A percentile compares a stretch with the other conserved stretches of the same genome.
Conservation (phyloP, 2,888 invertebrate species). For the Flexamia atlantica region DNA sequence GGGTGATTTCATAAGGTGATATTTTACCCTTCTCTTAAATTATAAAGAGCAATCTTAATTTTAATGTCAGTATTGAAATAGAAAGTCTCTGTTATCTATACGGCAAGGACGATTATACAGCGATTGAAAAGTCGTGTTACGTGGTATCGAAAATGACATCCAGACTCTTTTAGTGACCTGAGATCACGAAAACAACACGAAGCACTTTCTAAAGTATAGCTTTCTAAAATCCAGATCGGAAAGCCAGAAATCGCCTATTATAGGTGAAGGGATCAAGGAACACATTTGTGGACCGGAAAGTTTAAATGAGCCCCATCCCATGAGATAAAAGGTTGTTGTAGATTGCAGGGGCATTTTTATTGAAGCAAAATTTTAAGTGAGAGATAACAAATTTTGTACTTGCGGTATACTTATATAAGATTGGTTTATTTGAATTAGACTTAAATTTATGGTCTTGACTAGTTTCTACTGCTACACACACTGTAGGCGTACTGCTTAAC, state of each 20-base stretch:
- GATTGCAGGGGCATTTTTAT: too few relatives aligned
- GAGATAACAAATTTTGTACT: too few relatives aligned
- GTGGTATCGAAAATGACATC: not conserved
- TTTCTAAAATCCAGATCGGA: slow-evolving; percentile 24
- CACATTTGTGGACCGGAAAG: not conserved
- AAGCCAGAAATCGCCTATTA: not conserved
- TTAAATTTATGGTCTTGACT: slow-evolving; percentile 18
- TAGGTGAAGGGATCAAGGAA: slow-evolving; percentile 25
- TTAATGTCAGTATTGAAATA: not conserved
- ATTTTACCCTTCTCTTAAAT: not conserved
- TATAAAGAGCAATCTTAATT: not conserved
- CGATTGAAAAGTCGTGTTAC: not conserved
- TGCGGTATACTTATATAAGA: too few relatives aligned
- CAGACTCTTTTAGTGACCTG: slow-evolving; percentile 14
- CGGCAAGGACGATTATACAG: not conserved
- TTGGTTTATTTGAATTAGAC: not conserved
- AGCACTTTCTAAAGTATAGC: slow-evolving; percentile 13
- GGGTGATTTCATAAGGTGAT: not conserved
- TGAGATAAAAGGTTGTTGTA: too few relatives aligned
- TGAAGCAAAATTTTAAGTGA: too few relatives aligned
- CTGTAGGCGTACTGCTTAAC: too few relatives aligned
- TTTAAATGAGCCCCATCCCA: too few relatives aligned
- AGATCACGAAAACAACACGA: slow-evolving; percentile 30
- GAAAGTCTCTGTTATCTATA: not conserved
- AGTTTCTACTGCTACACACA: slow-evolving; percentile 34